These are phyloP conservation scores for Conus canariensis DNA, from an alignment of 2,888 invertebrate species.

Conservation along the genomic window DNA sequence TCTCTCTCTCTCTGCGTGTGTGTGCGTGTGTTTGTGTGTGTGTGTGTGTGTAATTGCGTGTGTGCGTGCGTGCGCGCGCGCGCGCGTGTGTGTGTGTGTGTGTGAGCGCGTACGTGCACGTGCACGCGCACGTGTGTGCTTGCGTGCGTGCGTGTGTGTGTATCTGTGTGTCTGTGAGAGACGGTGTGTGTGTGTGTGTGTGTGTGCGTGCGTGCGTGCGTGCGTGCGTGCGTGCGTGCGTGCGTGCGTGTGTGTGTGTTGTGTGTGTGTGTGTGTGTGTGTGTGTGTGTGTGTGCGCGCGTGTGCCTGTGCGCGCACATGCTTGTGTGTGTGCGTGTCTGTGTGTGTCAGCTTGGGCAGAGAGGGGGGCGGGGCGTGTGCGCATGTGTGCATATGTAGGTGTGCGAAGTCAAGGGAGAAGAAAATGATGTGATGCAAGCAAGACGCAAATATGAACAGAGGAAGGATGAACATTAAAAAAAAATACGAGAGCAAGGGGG, in stretches of 20 bases:
- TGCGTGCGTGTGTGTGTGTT: background rate
- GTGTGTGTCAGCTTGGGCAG: no score
- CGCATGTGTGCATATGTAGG: no score
- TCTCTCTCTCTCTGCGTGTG: no score
- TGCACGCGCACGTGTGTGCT: background rate
- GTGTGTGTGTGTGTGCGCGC: slow-evolving; percentile 24
- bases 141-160: background rate
- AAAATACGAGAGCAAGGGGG: no score
- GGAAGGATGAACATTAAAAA: no score
- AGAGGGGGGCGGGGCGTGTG: no score
- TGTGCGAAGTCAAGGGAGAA: no score
- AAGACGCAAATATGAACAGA: no score
- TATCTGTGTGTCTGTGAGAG: background rate
- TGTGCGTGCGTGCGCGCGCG: background rate
- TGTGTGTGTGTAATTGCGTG: background rate
- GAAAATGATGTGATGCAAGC: no score
- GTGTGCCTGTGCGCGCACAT: background rate
- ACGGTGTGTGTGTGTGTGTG: background rate
- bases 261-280: slow-evolving; percentile 29
- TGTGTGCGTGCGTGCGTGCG: background rate
- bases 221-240: background rate
- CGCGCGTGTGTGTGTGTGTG: slow-evolving; percentile 6
- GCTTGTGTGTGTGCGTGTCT: no score
- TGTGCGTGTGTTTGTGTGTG: no score
- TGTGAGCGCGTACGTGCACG: background rate